A percentile compares a stretch with the other conserved stretches of the same genome.
phyloP scores from a whole-genome alignment of 1,140 invertebrate species.

The Phymorhynchus buccinoides region DNA sequence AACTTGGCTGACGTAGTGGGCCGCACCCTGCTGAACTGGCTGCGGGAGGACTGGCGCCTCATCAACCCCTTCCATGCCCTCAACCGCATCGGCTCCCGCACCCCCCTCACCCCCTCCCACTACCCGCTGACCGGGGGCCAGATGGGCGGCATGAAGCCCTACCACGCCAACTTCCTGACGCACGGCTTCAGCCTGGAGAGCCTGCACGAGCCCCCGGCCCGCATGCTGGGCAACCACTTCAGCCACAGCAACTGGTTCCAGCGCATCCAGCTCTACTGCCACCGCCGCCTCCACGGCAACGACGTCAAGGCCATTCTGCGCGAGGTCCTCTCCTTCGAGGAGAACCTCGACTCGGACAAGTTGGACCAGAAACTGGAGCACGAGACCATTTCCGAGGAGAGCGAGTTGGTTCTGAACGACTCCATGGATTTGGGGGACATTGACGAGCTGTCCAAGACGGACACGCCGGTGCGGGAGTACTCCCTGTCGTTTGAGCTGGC shows the following conservation, averaged over 20 bases:
- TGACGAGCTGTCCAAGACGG: constrained; percentile 45
- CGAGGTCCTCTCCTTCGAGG: constrained; percentile 47
- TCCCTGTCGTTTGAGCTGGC: constrained; percentile 65
- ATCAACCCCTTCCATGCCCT: constrained; percentile 63
- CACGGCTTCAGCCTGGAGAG: constrained; percentile 62
- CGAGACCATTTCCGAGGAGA: constrained; percentile 49
- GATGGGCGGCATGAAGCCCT: constrained; percentile 48
- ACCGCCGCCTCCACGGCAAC: constrained; percentile 60
- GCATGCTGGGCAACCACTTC: constrained; percentile 28
- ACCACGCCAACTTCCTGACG: constrained; percentile 50
- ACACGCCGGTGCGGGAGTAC: constrained; percentile 62
- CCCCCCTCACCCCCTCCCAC: constrained; percentile 52
- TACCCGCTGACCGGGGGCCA: constrained; percentile 53
- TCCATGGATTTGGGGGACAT: constrained; percentile 41
- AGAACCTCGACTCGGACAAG: constrained; percentile 35
- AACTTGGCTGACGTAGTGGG: constrained; percentile 64
- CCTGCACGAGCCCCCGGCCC: constrained; percentile 44
- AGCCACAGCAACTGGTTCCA: constrained; percentile 63
- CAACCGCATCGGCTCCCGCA: constrained; percentile 57
- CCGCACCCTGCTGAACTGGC: constrained; percentile 65
- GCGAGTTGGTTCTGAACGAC: constrained; percentile 46
- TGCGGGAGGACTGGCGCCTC: constrained; percentile 64
- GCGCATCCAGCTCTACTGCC: constrained; percentile 65
- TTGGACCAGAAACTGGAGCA: constrained; percentile 37
- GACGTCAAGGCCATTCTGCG: constrained; percentile 60